Evolutionary conservation across 2,888 invertebrate species (phyloP).

Genomic region (Stictocephala bisonia): DNA sequence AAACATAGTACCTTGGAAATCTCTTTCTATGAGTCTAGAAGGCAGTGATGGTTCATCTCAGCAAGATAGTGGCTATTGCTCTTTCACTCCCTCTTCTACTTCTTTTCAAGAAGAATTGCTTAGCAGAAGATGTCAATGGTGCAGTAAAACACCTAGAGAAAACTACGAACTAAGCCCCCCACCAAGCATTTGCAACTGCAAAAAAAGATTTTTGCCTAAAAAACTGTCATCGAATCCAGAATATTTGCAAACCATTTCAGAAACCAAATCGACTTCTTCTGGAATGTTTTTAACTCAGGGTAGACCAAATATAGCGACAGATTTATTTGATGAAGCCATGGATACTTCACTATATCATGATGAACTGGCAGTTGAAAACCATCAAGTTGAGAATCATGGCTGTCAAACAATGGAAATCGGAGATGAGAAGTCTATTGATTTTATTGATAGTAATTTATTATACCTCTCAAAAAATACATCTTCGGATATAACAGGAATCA

Average conservation of each 20-base stretch:
- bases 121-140: background rate
- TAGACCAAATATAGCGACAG: background rate
- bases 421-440: conserved; percentile 21
- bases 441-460: no score
- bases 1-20: no score
- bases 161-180: background rate
- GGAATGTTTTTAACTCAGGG: background rate
- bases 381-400: background rate
- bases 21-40: background rate
- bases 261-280: background rate
- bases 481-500: no score
- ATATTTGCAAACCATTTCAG: conserved; percentile 1
- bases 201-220: background rate
- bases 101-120: background rate
- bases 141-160: background rate
- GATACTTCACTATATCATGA: conserved; percentile 35
- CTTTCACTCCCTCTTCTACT: background rate
- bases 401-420: background rate
- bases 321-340: conserved; percentile 24
- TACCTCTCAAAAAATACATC: no score
- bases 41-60: conserved; percentile 10
- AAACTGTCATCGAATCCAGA: background rate
- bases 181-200: background rate
- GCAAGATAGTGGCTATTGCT: conserved; percentile 32
- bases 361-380: conserved; percentile 10